phyloP scores from a whole-genome alignment of 2,113 vertebrate genomes.

The Semicossyphus pulcher region DNA sequence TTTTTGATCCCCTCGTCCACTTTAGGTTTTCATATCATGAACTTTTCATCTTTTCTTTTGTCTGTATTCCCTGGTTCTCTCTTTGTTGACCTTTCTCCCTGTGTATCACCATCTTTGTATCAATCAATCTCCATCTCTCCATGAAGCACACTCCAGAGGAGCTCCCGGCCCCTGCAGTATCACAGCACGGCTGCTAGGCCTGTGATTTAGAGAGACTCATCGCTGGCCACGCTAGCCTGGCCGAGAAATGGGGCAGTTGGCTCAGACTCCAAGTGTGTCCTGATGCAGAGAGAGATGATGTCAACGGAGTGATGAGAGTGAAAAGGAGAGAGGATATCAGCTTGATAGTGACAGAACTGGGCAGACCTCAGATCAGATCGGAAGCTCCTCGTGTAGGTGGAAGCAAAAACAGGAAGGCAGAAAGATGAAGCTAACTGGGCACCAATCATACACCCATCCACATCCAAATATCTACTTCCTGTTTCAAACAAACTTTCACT shows the following conservation, averaged over 20 bases:
- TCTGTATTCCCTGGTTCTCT: neutral
- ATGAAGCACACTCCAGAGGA: conserved; percentile 1
- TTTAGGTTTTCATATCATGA: neutral
- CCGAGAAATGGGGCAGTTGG: conserved; percentile 31
- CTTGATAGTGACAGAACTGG: neutral
- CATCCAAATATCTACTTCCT: neutral
- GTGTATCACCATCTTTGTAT: neutral
- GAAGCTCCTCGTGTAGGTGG: neutral
- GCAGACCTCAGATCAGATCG: neutral
- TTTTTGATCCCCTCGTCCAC: neutral
- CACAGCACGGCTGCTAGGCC: conserved; percentile 35
- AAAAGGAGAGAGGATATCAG: neutral
- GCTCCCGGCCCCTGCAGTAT: conserved; percentile 19
- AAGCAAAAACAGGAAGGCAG: neutral
- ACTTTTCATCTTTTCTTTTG: neutral
- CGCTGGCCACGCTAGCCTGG: conserved; percentile 1
- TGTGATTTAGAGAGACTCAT: conserved; percentile 35
- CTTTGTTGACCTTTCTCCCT: neutral
- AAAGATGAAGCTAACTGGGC: too few species aligned
- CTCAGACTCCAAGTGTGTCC: neutral
- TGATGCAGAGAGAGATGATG: conserved; percentile 9
- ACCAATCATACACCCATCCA: neutral
- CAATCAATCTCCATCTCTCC: neutral
- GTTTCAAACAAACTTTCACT: too few species aligned
- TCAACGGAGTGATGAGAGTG: neutral